These are phyloP conservation scores for Teleogryllus oceanicus DNA, from an alignment of 2,888 invertebrate species.

Conservation along the genomic window DNA sequence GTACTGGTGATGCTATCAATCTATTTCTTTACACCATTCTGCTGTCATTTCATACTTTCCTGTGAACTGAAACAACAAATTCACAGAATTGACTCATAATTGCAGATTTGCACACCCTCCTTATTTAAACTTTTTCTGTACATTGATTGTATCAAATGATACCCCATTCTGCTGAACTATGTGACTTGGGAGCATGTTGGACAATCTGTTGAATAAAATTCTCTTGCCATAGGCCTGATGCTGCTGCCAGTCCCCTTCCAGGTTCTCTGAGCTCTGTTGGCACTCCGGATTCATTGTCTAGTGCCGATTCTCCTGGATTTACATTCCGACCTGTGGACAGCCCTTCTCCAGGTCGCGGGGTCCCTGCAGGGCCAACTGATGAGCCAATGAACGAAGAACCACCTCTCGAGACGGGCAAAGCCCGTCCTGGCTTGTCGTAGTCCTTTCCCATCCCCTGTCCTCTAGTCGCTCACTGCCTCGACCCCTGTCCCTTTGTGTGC, in stretches of 20 bases:
- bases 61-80: too few species aligned
- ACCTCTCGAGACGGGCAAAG: constrained; percentile 42
- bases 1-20: too few species aligned
- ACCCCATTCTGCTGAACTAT: too few species aligned
- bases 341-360: constrained; percentile 51
- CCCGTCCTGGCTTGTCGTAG: not conserved
- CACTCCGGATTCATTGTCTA: constrained; percentile 60
- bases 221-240: constrained; percentile 31
- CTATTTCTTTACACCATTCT: too few species aligned
- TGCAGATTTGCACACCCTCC: too few species aligned
- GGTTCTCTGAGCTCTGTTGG: constrained; percentile 58
- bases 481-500: not conserved
- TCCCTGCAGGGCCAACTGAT: constrained; percentile 40
- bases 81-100: too few species aligned
- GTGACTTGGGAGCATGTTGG: too few species aligned
- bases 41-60: too few species aligned
- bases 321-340: constrained; percentile 56
- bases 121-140: too few species aligned
- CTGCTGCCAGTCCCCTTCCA: constrained; percentile 50
- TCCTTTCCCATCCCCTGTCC: not conserved
- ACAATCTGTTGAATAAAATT: too few species aligned
- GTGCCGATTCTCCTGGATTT: constrained; percentile 59
- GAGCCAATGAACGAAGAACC: constrained; percentile 47
- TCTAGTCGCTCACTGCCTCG: constrained; percentile 18
- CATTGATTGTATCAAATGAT: too few species aligned